Base-by-base conservation (phyloP, 2,888 invertebrate genomes). In the Tenthredo livida region DNA sequence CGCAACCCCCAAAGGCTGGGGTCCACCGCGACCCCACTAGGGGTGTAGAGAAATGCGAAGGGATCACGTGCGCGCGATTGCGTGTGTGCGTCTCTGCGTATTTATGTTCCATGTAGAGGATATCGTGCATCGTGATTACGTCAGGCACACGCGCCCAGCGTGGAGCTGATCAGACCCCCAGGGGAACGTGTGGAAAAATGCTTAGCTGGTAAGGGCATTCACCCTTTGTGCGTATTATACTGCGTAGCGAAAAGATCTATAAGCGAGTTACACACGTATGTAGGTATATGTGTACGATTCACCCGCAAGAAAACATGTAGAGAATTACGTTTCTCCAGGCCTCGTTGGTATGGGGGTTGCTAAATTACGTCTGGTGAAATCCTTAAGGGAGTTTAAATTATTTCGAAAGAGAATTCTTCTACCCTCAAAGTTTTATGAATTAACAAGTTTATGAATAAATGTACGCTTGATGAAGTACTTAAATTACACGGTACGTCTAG, bases 11-110 rank as follows among this genome's bases (percentile, higher is more conserved):
- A 77, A 37, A 61, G 58, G 33, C 33, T 37, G 80, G 80, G 80
- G 80, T 70, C 25, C 67, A n/a, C 43, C 43, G 70, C 70, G 54
- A 67, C 70, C 83, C 83, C 83, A 50, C 29, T 84, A 84, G 84
- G 75, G 85, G 83, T 84, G 65, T 75, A 25, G 75, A 70, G 85
- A 75, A 77, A 65, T 58, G 77, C 84, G 78, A 78, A 80, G 80
- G 87, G 88, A 88, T 88, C 88, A 88, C 88, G 88, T 87, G 78
- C 87, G 73, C 67, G 77, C 85, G 40, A 80, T 77, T 77, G 25
- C 15, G 10, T 29, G 25, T 54, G 58, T 29, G 40, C 65, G 21
- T 21, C 10, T 40, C 25, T 47, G 73, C 40, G 47, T 40, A 37
- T 61, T 40, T 58, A 47, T 37, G 15, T 47, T 29, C 15, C 9